Evolutionary conservation across 2,888 invertebrate genomes (phyloP).

Genomic region (Sesamia inferens): DNA sequence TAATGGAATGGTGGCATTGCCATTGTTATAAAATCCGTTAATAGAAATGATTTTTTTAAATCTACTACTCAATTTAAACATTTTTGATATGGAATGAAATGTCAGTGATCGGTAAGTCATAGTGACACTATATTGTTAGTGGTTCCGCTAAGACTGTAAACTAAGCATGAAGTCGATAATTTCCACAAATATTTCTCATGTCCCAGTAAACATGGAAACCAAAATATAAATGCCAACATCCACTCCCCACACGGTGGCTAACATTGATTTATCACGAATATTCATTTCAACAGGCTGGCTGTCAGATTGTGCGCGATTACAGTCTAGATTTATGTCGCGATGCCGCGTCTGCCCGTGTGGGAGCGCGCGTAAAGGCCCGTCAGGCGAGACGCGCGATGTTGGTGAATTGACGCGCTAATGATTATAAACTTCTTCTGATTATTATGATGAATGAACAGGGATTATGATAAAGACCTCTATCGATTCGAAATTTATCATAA

Average conservation of each 20-base stretch:
- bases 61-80: too few species aligned
- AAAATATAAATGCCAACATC: conserved; percentile 57
- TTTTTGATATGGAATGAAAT: too few species aligned
- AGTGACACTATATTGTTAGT: not conserved
- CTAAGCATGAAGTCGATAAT: conserved; percentile 37
- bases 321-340: conserved; percentile 83
- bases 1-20: too few species aligned
- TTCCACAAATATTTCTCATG: conserved; percentile 41
- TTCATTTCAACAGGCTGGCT: conserved; percentile 87
- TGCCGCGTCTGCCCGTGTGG: conserved; percentile 70
- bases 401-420: conserved; percentile 5
- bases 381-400: conserved; percentile 22
- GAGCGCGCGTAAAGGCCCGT: conserved; percentile 61
- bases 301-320: conserved; percentile 87
- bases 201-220: conserved; percentile 52
- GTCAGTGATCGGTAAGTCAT: too few species aligned
- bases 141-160: conserved; percentile 10
- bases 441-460: conserved; percentile 1
- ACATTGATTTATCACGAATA: conserved; percentile 88
- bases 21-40: too few species aligned
- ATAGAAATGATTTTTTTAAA: too few species aligned
- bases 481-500: not conserved
- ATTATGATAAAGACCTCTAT: not conserved
- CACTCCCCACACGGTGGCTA: conserved; percentile 79
- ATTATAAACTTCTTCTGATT: not conserved